These are phyloP conservation scores for Peromyscus aztecus DNA, from an alignment of 2,797 vertebrate species.

Conservation along the genomic window DNA sequence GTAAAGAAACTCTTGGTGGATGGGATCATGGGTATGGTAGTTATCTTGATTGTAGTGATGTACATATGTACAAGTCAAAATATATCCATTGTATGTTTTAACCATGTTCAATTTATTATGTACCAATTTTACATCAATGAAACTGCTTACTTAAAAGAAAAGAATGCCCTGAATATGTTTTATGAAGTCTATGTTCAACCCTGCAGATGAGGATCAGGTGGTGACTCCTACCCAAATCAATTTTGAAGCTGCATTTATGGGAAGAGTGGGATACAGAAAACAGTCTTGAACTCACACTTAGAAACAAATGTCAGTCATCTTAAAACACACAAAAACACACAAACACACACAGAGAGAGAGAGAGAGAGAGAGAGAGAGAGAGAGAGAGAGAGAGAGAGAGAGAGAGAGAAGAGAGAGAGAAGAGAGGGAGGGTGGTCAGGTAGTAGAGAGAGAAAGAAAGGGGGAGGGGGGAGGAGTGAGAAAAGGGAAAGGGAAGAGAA, in stretches of 20 bases:
- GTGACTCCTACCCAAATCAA: background rate
- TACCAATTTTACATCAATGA: background rate
- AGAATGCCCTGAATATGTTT: background rate
- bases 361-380: too few relatives aligned
- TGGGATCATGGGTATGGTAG: background rate
- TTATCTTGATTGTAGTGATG: background rate
- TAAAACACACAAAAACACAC: background rate
- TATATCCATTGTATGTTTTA: background rate
- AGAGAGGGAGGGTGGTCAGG: background rate
- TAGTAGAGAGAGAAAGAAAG: background rate
- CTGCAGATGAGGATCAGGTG: too few relatives aligned
- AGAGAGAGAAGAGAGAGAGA: background rate
- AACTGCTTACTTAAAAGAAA: background rate
- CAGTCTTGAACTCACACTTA: background rate
- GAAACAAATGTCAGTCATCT: background rate
- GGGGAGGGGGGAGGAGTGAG: background rate
- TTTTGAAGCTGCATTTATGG: slow-evolving; percentile 3
- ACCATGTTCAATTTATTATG: background rate
- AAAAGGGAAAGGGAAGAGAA: background rate
- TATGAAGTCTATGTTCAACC: background rate
- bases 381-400: background rate
- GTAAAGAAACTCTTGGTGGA: background rate
- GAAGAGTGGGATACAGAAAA: background rate
- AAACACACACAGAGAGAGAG: background rate
- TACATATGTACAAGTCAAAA: background rate